Base-by-base conservation (phyloP, 2,888 invertebrate genomes). In the Erpobdella octoculata region DNA sequence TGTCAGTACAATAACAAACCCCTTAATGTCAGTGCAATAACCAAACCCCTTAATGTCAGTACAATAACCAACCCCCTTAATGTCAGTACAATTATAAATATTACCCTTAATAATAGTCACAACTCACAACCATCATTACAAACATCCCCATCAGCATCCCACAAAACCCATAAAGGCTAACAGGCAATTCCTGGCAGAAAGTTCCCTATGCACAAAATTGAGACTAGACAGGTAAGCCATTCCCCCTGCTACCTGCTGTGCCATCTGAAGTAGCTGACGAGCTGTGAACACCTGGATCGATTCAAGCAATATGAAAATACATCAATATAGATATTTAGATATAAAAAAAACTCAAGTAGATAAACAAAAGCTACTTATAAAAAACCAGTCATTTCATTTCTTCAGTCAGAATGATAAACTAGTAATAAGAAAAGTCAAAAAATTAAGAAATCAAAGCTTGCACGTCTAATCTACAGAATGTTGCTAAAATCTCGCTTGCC, bases 131-230 rank as follows among this genome's bases (percentile, higher is more conserved):
- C 18, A 46, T 46, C 46, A 46, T 18, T 46, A 15, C 12, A 46
- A 15, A 46, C 46, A 15, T 15, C 18, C 12, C 18, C 15, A 15
- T 46, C 18, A 46, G 46, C 31, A n/a, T 1, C 31, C 6, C 28
- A 62, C 6, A 8, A 33, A 62, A 62, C 21, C 53, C 9, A n/a
- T 18, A 25, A 18, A 21, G 31, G 81, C 84, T 80, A 79, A 85
- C 86, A 86, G 84, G 82, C 86, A 86, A 78, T 86, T 86, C 74
- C 86, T 79, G 21, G 85, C 85, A 2, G 85, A 86, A 70, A 86
- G 77, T 79, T 86, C 86, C 70, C 86, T 78, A 77, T 86, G 86
- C 36, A 86, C 84, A 78, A 85, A 86, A 75, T 85, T 84, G 59
- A 83, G 80, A n/a, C 80, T 78, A 33, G 85, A 80, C 36, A 86